Evolutionary conservation across 2,113 vertebrate species (phyloP), one percentile per base, ranked within the genome.

Genomic region (Psilopogon haemacephalus): DNA sequence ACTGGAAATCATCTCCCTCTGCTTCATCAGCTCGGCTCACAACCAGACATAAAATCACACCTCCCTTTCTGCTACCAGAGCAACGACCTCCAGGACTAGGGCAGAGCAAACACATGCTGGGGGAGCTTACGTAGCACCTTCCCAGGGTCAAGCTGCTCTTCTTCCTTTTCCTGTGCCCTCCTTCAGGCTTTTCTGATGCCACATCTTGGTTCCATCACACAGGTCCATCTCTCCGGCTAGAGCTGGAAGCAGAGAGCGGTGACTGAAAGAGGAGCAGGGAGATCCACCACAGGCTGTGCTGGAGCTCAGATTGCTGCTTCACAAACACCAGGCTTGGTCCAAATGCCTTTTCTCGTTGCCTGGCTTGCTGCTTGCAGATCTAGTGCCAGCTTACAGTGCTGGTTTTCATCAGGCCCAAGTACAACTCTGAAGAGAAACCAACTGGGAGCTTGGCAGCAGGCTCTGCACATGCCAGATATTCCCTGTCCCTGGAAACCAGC

Each of bases 151-250:
- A 4, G 6, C 71, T 83, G 88, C 52, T 71, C 21, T 17, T 42
- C 42, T 37, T 64, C 67, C 59, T 75, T 63, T 46, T 54, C 42
- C 44, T 38, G 68, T 6, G 48, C 26, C 26, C 42, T 65, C 65
- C 68, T 21, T 48, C 67, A 60, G 89, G 28, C 38, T 46, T 13
- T 65, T 15, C 59, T 52, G 44, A 3, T 15, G n/a, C 50, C 3
- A 0, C 17, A 3, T 5, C 24, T 63, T 63, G 42, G 7, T 40
- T 81, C 35, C 65, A 44, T 11, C 63, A 7, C 1, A 4, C 0
- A 0, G 32, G 15, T 37, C 56, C 56, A 38, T 3, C 17, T 63
- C 24, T 20, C 32, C 78, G 40, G 46, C 44, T 64, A 69, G 72
- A 42, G 44, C 64, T 76, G 80, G 70, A 38, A 56, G 54, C 20